Base-by-base conservation (phyloP, 2,888 invertebrate genomes). In the Epiblema foenella region DNA sequence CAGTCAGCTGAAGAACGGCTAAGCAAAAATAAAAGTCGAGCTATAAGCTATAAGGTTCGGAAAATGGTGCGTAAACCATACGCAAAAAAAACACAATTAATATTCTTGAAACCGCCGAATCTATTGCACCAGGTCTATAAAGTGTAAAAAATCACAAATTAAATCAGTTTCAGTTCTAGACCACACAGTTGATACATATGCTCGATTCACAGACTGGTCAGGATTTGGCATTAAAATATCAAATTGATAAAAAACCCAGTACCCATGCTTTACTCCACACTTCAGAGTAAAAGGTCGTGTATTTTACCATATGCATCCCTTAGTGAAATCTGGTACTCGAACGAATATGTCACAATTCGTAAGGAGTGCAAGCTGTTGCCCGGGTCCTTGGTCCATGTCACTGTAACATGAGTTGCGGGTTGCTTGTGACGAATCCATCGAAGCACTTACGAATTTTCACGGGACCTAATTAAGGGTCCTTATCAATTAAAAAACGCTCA, bases 311-410 rank as follows among this genome's bases (percentile, higher is more conserved):
- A 46, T 58, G 15, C 24, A 24, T 56, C 29, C 33, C 10, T 20
- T 17, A 51, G 11, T 64, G 24, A 24, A 51, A 59, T 59, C 42
- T 58, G 37, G 42, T 20, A 46, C 64, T 57, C 74, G 74, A 73
- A 77, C 68, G 69, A 73, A 76, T 77, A 75, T 73, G 75, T 74
- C 73, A 72, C 74, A 66, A 75, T 78, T 79, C 75, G 76, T 73
- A 74, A 79, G 79, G 73, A 79, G 77, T 77, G 78, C 78, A 76
- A 69, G 77, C 75, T 74, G 74, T 79, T 79, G 75, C 76, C 74
- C 76, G 76, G 74, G 75, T 75, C 70, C 70, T 60, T 65, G 60
- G 57, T 73, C 76, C 73, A 69, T 77, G 76, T 77, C 76, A 75
- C 72, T 74, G 67, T 69, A 75, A 72, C 60, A 66, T 73, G 24